A percentile compares a stretch with the other conserved stretches of the same genome.
Conservation (phyloP, 1,140 invertebrate genomes). For the Bacillus rossius region DNA sequence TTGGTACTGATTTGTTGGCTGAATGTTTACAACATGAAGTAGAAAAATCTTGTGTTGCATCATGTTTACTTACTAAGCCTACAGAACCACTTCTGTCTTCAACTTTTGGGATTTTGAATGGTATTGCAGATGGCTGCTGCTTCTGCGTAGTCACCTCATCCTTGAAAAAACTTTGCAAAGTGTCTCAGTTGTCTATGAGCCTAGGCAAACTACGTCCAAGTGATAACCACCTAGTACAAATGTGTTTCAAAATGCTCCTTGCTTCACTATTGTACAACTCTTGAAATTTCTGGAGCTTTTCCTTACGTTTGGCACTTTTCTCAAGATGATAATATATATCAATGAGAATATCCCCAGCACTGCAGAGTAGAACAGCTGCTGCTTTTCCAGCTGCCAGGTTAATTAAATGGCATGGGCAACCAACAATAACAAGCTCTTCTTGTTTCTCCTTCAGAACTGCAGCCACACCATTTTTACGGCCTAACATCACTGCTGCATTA, state of each 20-base stretch:
- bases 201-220: background rate
- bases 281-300: background rate
- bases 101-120: no score
- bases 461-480: background rate
- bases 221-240: background rate
- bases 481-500: no score
- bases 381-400: background rate
- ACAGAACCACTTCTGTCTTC: no score
- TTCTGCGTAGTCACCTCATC: background rate
- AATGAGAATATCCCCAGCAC: background rate
- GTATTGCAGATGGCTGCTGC: no score
- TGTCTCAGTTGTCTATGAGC: background rate
- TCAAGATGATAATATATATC: background rate
- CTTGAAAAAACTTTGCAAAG: background rate
- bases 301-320: background rate
- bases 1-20: no score
- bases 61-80: no score
- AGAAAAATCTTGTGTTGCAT: no score
- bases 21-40: no score
- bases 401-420: constrained; percentile 2
- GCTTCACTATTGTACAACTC: background rate
- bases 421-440: background rate
- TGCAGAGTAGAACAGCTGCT: background rate
- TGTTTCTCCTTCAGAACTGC: background rate
- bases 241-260: background rate